Evolutionary conservation across 2,888 invertebrate species (phyloP), one percentile per base, ranked within the genome.

Genomic region (Oscheius sp.): DNA sequence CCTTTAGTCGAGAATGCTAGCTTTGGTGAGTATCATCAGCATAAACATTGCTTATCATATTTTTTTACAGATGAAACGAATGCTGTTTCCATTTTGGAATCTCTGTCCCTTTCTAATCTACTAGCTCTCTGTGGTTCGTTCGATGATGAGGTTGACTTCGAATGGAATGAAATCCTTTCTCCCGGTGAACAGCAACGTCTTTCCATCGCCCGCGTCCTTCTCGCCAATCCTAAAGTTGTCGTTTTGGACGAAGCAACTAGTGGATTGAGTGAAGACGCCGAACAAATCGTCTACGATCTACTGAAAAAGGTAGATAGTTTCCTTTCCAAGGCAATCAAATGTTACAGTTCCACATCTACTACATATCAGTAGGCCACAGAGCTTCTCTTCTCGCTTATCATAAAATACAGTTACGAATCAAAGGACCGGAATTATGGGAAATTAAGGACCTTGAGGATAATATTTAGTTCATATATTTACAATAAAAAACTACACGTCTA

Each of bases 181-280:
- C 96, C 96, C 0, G 97, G 96, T 0, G 97, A 97, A 88, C 95
- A 95, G 87, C 97, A 97, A 87, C 88, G 97, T 76, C 91, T 97
- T 89, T 36, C 41, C 17, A 50, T 64, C 28, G 64, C 54, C 17
- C 28, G 64, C 6, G 64, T 62, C 17, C 62, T 62, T 45, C 17
- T 62, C 24, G 22, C 24, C 9, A 62, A 62, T 8, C 62, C 62
- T 22, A 62, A 62, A 28, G 62, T 62, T n/a, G 61, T 51, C n/a
- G 38, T 67, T 22, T 6, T 67, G 24, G 67, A 67, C 30, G 67
- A 67, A 47, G 47, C 67, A 12, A 67, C 67, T n/a, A 50, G 61
- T 38, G 49, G 61, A 14, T 17, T 67, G 36, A 50, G 38, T 38
- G 67, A 36, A 2, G 61, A 67, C 14, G 50, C 61, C 49, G 67